Evolutionary conservation across 2,113 vertebrate genomes (phyloP).

Genomic region (Mustela lutreola): DNA sequence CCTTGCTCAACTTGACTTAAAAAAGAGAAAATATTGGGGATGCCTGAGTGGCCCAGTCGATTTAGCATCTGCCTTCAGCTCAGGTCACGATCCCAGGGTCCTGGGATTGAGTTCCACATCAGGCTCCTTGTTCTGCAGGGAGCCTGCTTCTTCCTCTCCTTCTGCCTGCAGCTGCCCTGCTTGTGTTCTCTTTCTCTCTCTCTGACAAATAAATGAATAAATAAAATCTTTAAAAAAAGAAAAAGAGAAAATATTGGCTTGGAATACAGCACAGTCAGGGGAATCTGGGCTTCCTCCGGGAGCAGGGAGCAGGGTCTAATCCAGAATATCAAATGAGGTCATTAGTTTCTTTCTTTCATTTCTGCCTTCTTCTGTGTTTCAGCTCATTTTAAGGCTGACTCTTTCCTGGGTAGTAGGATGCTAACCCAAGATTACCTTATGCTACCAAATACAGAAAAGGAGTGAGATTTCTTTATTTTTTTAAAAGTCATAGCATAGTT

Average conservation of each 20-base stretch:
- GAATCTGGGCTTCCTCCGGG: background rate
- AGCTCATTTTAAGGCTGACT: background rate
- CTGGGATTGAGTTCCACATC: too few relatives aligned
- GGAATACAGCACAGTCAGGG: background rate
- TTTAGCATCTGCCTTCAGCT: too few relatives aligned
- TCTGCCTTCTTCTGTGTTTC: background rate
- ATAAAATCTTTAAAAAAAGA: too few relatives aligned
- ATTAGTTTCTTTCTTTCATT: background rate
- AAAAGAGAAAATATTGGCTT: background rate
- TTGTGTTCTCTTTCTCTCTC: too few relatives aligned
- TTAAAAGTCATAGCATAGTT: background rate
- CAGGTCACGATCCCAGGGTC: too few relatives aligned
- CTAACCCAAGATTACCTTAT: background rate
- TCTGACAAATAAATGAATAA: too few relatives aligned
- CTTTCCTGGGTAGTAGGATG: background rate
- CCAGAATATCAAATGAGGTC: background rate
- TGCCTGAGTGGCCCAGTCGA: too few relatives aligned
- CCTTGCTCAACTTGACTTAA: background rate
- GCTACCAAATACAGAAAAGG: background rate
- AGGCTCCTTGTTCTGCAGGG: too few relatives aligned
- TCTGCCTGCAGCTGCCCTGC: too few relatives aligned
- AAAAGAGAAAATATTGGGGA: background rate
- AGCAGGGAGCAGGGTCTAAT: background rate
- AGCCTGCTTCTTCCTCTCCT: too few relatives aligned
- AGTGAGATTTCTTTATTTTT: background rate